Evolutionary conservation across 2,797 vertebrate genomes (phyloP), one percentile per base, ranked within the genome.

Genomic region (Myotis pilosus): DNA sequence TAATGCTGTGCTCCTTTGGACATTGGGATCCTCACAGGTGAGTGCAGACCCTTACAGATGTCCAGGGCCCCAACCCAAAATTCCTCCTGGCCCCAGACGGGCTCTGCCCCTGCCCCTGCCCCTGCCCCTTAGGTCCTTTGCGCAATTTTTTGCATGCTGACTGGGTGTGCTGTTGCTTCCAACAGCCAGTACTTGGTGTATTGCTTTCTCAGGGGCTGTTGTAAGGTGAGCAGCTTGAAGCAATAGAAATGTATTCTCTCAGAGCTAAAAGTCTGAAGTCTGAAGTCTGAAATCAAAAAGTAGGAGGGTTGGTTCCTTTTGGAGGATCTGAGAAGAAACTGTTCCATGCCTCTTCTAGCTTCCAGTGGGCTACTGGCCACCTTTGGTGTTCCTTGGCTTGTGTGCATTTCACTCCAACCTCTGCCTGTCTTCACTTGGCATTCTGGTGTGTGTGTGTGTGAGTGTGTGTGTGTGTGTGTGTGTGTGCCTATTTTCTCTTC

Each of bases 401-500:
- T 33, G 69, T 7, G 3, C 53, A 22, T 19, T 55, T 62, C 19
- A 5, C 41, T 92, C 23, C 23, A 41, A 25, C 33, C 55, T 68
- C 30, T 69, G 57, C 22, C 64, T 51, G 8, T 28, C 62, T 75
- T 80, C 55, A 57, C 8, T 17, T 60, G 74, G 28, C 49, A 47
- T 47, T n/a, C 22, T 75, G 0, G 1, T 0, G 2, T 71, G 8
- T 69, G 22, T 28, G 60, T 62, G 60, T 62, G 28, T 1, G 2
- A n/a, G 15, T 64, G 28, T 57, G 41, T 69, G 8, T 38, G 11
- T 91, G 28, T 62, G 60, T 30, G 60, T 62, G 60, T 62, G 60
- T 62, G 28, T 1, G 2, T 64, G 9, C 71, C 1, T 33, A 8
- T 87, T 10, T 75, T 69, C 74, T 66, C 30, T 66, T 85, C 19